Conservation (phyloP, 37 sponge, comb jelly and placozoan genomes). For the Haliclona indistincta region DNA sequence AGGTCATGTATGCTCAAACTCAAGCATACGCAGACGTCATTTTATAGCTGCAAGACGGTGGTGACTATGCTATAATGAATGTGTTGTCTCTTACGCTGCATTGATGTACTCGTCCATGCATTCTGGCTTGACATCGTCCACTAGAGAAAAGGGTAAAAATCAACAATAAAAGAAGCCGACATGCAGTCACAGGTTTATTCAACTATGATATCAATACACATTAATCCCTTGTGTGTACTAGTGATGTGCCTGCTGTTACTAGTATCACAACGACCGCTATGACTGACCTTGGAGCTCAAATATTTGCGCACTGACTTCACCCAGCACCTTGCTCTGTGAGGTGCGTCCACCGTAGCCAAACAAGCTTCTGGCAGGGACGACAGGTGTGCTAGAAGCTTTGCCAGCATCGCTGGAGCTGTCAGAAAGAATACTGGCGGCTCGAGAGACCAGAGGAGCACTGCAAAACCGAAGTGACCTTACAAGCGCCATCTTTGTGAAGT, state of each 20-base stretch:
- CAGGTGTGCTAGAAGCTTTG: neutral
- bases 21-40: no score
- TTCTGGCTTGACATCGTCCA: constrained; percentile 75
- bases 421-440: neutral
- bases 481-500: neutral
- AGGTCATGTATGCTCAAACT: no score
- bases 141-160: constrained; percentile 39
- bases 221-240: no score
- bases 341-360: constrained; percentile 12
- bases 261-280: neutral
- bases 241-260: no score
- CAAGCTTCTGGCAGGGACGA: constrained; percentile 21
- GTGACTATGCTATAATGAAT: no score
- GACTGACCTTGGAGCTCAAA: constrained; percentile 55
- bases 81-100: constrained; percentile 47
- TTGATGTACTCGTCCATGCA: constrained; percentile 68
- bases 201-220: neutral
- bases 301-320: constrained; percentile 17
- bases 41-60: no score
- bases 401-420: neutral
- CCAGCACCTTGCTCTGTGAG: constrained; percentile 68
- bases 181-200: neutral
- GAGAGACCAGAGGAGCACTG: neutral
- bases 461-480: neutral
- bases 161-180: neutral